Evolutionary conservation across 2,888 invertebrate species (phyloP).

Genomic region (Amphipyra tragopoginis): DNA sequence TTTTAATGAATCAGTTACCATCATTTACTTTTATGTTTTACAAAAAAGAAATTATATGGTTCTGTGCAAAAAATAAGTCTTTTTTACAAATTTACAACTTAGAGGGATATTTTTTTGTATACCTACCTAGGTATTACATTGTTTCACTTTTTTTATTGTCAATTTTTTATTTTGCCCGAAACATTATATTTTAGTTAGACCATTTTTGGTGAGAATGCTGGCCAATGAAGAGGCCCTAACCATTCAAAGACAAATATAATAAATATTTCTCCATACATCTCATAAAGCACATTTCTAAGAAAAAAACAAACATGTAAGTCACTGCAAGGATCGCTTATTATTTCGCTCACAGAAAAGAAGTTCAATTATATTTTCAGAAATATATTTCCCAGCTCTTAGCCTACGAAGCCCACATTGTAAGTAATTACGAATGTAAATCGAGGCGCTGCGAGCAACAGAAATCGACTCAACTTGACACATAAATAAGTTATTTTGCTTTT

Average conservation of each 20-base stretch:
- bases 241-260: neutral
- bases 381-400: conserved; percentile 62
- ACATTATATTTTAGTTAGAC: neutral
- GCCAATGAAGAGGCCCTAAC: too few species aligned
- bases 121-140: too few species aligned
- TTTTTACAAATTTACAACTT: too few species aligned
- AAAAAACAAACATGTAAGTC: neutral
- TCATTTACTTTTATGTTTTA: too few species aligned
- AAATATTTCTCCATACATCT: neutral
- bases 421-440: conserved; percentile 79
- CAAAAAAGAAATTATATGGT: too few species aligned
- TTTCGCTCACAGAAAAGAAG: conserved; percentile 1
- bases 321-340: neutral
- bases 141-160: too few species aligned
- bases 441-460: conserved; percentile 48
- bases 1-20: too few species aligned
- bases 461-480: conserved; percentile 52
- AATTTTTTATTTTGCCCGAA: too few species aligned
- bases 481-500: conserved; percentile 55
- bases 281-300: neutral
- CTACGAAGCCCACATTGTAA: conserved; percentile 66
- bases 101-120: too few species aligned
- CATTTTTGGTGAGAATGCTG: too few species aligned
- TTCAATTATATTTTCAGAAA: conserved; percentile 13
- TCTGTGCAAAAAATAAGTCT: too few species aligned